Conservation (phyloP, 2,113 vertebrate genomes). For the Scophthalmus maximus region DNA sequence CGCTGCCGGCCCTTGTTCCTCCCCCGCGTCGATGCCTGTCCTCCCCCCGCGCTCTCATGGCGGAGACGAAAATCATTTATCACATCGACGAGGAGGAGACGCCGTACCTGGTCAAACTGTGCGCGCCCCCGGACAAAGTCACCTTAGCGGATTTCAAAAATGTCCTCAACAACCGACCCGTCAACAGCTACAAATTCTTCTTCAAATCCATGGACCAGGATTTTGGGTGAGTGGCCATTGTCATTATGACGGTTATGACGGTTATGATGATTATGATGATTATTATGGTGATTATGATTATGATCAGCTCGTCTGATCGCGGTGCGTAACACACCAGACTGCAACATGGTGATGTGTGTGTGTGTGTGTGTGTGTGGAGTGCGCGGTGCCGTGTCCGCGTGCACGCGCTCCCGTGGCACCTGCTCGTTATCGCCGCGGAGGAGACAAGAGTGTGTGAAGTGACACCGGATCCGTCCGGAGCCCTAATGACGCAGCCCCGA, state of each 20-base stretch:
- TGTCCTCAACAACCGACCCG: slow-evolving; percentile 95
- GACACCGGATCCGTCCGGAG: slow-evolving; percentile 69
- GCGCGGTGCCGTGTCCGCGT: slow-evolving; percentile 50
- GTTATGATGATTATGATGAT: background rate
- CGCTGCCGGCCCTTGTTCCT: slow-evolving; percentile 76
- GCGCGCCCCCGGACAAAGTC: slow-evolving; percentile 93
- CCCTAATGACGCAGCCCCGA: slow-evolving; percentile 67
- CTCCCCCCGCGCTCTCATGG: slow-evolving; percentile 87
- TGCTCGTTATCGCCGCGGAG: slow-evolving; percentile 75
- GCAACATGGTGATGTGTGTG: slow-evolving; percentile 51
- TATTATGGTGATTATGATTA: background rate
- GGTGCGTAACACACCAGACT: slow-evolving; percentile 12
- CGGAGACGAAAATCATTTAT: slow-evolving; percentile 99
- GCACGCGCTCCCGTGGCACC: slow-evolving; percentile 74
- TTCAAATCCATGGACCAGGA: slow-evolving; percentile 99
- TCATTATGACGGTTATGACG: slow-evolving; percentile 40
- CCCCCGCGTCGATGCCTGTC: slow-evolving; percentile 83
- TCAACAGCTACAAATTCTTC: slow-evolving; percentile 98
- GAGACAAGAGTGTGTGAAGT: slow-evolving; percentile 71
- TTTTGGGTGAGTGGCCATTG: slow-evolving; percentile 89
- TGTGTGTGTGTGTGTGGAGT: slow-evolving; percentile 56
- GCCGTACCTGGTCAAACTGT: slow-evolving; percentile 96
- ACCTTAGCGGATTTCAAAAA: slow-evolving; percentile 97
- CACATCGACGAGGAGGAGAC: slow-evolving; percentile 99
- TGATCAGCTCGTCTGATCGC: no score